Evolutionary conservation across 1,140 invertebrate genomes (phyloP).

Genomic region (Drosophila varians): DNA sequence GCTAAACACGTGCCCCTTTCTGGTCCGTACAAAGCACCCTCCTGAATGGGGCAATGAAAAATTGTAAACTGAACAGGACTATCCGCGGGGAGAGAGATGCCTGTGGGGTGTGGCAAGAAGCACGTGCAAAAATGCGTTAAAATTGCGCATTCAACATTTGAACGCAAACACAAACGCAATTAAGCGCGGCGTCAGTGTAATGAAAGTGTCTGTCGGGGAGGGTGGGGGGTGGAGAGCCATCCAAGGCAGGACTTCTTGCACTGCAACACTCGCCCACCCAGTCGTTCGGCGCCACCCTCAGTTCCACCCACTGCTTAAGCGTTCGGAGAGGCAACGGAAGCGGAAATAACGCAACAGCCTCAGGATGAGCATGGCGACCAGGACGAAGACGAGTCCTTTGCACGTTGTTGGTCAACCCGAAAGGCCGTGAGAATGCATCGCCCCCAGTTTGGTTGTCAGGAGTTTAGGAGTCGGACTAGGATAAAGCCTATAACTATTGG

Average conservation of each 20-base stretch:
- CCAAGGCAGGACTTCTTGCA: slow-evolving; percentile 1
- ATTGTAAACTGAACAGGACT: slow-evolving; percentile 60
- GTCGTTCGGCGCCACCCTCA: slow-evolving; percentile 1
- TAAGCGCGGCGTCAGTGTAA: slow-evolving; percentile 74
- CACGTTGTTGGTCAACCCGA: slow-evolving; percentile 53
- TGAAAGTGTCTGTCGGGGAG: slow-evolving; percentile 46
- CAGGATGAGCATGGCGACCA: slow-evolving; percentile 16
- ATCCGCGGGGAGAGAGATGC: slow-evolving; percentile 3
- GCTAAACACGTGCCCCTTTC: slow-evolving; percentile 63
- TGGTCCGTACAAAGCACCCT: slow-evolving; percentile 36
- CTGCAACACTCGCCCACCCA: slow-evolving; percentile 9
- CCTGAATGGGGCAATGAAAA: slow-evolving; percentile 68
- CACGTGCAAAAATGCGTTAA: slow-evolving; percentile 78
- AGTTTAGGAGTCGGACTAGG: slow-evolving; percentile 5
- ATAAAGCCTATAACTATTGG: neutral
- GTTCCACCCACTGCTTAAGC: slow-evolving; percentile 43
- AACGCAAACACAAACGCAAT: slow-evolving; percentile 78
- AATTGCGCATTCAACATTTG: slow-evolving; percentile 67
- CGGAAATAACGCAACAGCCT: slow-evolving; percentile 73
- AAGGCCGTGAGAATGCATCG: slow-evolving; percentile 59
- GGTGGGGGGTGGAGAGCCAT: slow-evolving; percentile 9
- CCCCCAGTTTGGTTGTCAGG: slow-evolving; percentile 3
- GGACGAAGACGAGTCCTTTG: slow-evolving; percentile 22
- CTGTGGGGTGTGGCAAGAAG: slow-evolving; percentile 25
- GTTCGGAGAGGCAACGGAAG: slow-evolving; percentile 57